Conservation (phyloP, 2,113 vertebrate species). For the Spea multiplicata region DNA sequence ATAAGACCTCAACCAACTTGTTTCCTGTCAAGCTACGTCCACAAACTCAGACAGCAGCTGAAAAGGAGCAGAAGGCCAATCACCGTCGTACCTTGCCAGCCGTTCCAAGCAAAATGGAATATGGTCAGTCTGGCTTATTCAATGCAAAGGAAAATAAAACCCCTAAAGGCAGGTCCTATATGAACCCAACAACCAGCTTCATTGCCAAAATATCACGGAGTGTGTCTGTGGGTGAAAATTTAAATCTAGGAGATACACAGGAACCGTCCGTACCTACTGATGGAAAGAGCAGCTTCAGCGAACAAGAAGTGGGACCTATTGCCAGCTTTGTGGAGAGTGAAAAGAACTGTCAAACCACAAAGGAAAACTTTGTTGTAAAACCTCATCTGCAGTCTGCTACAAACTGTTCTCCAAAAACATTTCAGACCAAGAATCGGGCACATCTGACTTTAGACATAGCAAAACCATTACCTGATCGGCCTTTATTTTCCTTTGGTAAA, state of each 20-base stretch:
- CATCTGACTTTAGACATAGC: conserved; percentile 81
- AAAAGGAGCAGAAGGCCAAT: conserved; percentile 68
- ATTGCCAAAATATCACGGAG: conserved; percentile 91
- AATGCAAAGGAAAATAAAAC: conserved; percentile 63
- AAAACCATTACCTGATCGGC: conserved; percentile 85
- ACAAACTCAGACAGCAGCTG: conserved; percentile 62
- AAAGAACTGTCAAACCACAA: conserved; percentile 55
- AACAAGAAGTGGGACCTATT: conserved; percentile 51
- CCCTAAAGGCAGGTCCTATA: conserved; percentile 77
- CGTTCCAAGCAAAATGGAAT: conserved; percentile 61
- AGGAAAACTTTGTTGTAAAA: conserved; percentile 59
- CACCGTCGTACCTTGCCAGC: conserved; percentile 58
- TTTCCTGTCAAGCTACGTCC: conserved; percentile 63
- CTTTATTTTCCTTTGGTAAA: conserved; percentile 70
- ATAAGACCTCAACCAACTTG: conserved; percentile 53
- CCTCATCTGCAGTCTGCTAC: conserved; percentile 58
- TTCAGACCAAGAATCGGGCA: conserved; percentile 75
- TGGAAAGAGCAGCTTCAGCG: conserved; percentile 56
- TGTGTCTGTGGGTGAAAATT: conserved; percentile 84
- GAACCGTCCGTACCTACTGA: conserved; percentile 59
- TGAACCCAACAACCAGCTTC: conserved; percentile 89
- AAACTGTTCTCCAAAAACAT: conserved; percentile 59
- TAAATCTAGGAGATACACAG: conserved; percentile 65
- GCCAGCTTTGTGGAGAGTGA: conserved; percentile 53
- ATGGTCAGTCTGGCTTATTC: conserved; percentile 55